A percentile compares a stretch with the other conserved stretches of the same genome.
Conservation (phyloP, 2,888 invertebrate genomes). For the Caenorhabditis sp. region DNA sequence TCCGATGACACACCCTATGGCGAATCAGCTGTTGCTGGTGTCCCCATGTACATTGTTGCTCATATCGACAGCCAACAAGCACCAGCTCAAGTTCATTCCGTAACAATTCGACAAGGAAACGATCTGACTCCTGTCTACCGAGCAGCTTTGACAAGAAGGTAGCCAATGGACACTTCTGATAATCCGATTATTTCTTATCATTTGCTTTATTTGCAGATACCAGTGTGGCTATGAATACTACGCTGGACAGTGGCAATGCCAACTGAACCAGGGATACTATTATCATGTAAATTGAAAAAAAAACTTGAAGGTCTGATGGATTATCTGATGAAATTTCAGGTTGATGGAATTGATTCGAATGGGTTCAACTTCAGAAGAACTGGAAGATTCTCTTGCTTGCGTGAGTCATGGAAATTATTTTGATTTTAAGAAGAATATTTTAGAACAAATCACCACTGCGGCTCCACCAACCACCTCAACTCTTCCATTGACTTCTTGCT, state of each 20-base stretch:
- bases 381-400: conserved; percentile 67
- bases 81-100: conserved; percentile 66
- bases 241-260: conserved; percentile 75
- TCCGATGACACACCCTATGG: conserved; percentile 62
- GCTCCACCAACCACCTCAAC: conserved; percentile 62
- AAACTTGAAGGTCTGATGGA: not conserved
- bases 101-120: conserved; percentile 67
- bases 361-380: conserved; percentile 75
- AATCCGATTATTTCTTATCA: conserved; percentile 35
- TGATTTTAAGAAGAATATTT: not conserved
- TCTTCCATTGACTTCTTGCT: conserved; percentile 53
- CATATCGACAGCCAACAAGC: conserved; percentile 62
- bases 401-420: conserved; percentile 41
- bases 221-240: conserved; percentile 73
- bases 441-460: conserved; percentile 56
- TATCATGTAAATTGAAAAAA: conserved; percentile 44
- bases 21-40: conserved; percentile 62
- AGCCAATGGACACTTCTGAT: conserved; percentile 3
- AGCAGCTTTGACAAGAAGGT: conserved; percentile 64
- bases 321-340: conserved; percentile 38
- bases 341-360: conserved; percentile 73
- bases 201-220: conserved; percentile 52
- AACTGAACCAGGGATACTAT: conserved; percentile 41
- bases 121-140: conserved; percentile 62
- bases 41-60: conserved; percentile 68